Percentiles rank a stretch among this genome's conserved stretches.
These are phyloP conservation scores for Leucopsar rothschildi DNA, from an alignment of 2,113 vertebrate species.

Conservation along the genomic window DNA sequence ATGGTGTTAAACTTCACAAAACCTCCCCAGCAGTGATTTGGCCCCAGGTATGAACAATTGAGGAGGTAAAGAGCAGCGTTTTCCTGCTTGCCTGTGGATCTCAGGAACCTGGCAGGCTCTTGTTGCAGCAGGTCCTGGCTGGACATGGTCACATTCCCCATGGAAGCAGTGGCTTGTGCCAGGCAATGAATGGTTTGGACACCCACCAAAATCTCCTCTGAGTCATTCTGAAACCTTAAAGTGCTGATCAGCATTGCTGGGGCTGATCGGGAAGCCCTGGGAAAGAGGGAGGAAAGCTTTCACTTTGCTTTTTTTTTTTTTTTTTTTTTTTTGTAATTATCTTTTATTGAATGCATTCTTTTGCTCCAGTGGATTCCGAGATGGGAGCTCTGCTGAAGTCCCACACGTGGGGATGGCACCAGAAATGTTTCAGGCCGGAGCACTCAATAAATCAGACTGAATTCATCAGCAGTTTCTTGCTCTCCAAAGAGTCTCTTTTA, in stretches of 20 bases:
- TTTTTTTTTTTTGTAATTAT: background rate
- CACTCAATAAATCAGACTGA: rapidly evolving
- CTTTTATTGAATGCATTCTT: background rate
- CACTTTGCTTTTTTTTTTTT: background rate
- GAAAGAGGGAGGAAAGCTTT: background rate
- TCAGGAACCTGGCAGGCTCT: background rate
- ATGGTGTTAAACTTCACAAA: background rate
- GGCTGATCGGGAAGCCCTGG: background rate
- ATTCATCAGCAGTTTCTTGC: background rate
- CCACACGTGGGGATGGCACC: rapidly evolving
- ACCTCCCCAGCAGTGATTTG: background rate
- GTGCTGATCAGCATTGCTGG: rapidly evolving
- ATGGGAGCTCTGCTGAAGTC: background rate
- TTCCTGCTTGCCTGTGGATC: background rate
- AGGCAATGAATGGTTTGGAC: background rate
- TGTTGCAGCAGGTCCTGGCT: background rate
- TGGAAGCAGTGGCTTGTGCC: background rate
- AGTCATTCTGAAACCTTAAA: background rate
- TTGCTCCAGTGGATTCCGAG: background rate
- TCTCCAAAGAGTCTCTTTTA: background rate
- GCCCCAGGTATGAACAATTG: background rate
- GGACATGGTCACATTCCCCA: rapidly evolving
- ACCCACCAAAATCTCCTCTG: background rate
- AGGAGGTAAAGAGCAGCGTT: background rate
- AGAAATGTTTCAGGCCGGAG: background rate